These are phyloP conservation scores for Bucorvus abyssinicus DNA, from an alignment of 2,797 vertebrate genomes.

Conservation along the genomic window DNA sequence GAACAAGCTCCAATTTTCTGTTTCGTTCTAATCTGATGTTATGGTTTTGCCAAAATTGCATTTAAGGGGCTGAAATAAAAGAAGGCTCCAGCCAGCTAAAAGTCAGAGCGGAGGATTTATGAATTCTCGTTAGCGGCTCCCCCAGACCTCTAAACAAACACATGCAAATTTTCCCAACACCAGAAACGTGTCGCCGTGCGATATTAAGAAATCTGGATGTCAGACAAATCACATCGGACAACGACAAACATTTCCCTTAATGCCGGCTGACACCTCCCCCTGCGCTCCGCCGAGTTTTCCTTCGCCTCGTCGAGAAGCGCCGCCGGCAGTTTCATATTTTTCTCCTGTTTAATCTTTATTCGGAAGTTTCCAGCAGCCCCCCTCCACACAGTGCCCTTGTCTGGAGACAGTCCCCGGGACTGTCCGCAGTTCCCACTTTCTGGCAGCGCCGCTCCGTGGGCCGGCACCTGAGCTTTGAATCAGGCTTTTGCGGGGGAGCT, in stretches of 20 bases:
- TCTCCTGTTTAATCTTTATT: not conserved
- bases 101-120: not conserved
- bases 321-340: not conserved
- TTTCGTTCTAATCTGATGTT: not conserved
- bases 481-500: not conserved
- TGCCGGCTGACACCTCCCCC: not conserved
- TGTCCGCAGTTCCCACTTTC: not conserved
- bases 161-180: not conserved
- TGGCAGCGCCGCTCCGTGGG: not conserved
- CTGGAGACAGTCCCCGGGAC: accelerated
- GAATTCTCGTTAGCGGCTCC: not conserved
- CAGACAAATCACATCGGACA: not conserved
- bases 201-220: not conserved
- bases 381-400: not conserved
- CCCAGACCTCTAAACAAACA: not conserved
- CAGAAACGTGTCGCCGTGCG: accelerated
- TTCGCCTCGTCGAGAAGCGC: accelerated
- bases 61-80: not conserved
- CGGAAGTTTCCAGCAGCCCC: not conserved
- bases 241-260: not conserved
- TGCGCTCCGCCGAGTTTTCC: not conserved
- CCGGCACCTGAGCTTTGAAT: too few relatives aligned
- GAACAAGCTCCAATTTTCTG: not conserved
- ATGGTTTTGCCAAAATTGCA: not conserved
- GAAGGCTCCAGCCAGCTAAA: not conserved